Conservation (phyloP, 1,140 invertebrate species). For the Trichonephila clavipes region DNA sequence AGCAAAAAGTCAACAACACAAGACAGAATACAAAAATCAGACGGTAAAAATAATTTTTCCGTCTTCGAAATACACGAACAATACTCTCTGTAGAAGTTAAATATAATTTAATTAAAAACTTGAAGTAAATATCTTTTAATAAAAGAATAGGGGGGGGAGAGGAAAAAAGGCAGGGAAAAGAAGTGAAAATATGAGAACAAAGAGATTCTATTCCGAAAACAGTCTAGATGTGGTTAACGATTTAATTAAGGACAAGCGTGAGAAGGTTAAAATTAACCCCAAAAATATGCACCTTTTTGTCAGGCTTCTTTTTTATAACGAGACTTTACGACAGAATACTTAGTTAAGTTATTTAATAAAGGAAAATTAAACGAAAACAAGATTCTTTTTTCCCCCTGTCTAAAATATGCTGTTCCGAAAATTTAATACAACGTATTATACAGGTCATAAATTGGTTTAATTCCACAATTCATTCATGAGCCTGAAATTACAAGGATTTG, state of each 20-base stretch:
- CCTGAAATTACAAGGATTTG: no score
- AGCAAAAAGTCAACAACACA: neutral
- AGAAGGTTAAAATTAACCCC: constrained; percentile 14
- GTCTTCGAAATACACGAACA: neutral
- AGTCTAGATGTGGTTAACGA: neutral
- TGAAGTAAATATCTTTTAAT: neutral
- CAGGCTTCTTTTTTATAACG: neutral
- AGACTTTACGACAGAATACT: neutral
- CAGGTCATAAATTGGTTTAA: neutral
- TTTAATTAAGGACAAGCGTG: neutral
- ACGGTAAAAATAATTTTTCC: neutral
- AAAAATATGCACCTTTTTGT: neutral
- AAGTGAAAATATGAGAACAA: neutral
- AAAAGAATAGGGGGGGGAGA: neutral
- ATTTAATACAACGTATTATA: neutral
- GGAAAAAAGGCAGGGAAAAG: no score
- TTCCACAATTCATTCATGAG: no score
- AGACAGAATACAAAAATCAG: neutral
- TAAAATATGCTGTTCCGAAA: neutral
- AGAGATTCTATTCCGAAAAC: neutral
- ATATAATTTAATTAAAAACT: constrained; percentile 20
- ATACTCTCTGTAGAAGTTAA: neutral
- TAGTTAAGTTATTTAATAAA: neutral
- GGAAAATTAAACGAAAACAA: neutral
- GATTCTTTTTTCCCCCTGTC: neutral